Evolutionary conservation across 2,888 invertebrate genomes (phyloP).

Genomic region (Pristionchus fissidentatus): DNA sequence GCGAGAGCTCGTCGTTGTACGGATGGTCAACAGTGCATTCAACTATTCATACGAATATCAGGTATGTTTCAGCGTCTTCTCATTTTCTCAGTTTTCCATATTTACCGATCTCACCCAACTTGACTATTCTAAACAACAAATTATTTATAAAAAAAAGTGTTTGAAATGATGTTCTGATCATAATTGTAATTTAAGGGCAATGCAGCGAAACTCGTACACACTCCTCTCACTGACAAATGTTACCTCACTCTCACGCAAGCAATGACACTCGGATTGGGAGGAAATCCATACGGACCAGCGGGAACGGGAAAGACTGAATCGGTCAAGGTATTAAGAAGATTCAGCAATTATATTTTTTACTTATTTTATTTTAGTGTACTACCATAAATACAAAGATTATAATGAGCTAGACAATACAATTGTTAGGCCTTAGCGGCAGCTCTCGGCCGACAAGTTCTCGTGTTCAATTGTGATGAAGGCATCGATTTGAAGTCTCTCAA

Average conservation of each 20-base stretch:
- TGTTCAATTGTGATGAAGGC: constrained; percentile 98
- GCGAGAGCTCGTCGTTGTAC: constrained; percentile 80
- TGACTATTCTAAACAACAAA: no score
- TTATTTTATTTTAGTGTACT: not conserved
- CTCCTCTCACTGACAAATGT: constrained; percentile 95
- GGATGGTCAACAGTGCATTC: constrained; percentile 94
- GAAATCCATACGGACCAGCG: constrained; percentile 98
- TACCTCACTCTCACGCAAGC: constrained; percentile 96
- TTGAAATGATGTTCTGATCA: no score
- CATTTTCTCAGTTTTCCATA: not conserved
- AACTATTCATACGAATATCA: constrained; percentile 97
- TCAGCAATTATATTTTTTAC: not conserved
- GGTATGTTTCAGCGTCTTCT: constrained; percentile 42
- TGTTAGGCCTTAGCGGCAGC: constrained; percentile 49
- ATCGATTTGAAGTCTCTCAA: constrained; percentile 94
- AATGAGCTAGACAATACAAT: not conserved
- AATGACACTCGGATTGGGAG: constrained; percentile 94
- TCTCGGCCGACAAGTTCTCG: constrained; percentile 78
- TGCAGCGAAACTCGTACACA: constrained; percentile 92
- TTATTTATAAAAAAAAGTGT: no score
- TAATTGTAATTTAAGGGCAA: constrained; percentile 82
- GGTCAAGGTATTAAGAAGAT: constrained; percentile 83
- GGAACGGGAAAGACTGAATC: constrained; percentile 99
- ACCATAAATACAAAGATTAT: no score
- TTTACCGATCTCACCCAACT: no score